A percentile compares a stretch with the other conserved stretches of the same genome.
phyloP scores from a whole-genome alignment of 1,140 invertebrate species.

The Drosophila biarmipes region DNA sequence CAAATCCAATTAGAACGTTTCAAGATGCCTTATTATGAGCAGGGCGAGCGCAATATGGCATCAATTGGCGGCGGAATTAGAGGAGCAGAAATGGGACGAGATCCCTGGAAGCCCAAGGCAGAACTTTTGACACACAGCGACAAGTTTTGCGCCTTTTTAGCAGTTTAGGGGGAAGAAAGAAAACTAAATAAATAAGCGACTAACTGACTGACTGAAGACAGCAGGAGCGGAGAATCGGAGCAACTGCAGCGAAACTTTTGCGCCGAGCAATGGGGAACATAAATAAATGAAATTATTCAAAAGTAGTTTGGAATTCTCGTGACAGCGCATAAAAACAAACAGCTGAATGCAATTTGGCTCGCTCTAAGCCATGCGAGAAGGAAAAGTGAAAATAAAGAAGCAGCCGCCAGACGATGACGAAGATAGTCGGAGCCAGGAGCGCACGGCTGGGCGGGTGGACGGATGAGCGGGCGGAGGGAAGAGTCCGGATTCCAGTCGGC shows the following conservation, averaged over 20 bases:
- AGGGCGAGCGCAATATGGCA: slow-evolving; percentile 9
- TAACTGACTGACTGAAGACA: slow-evolving; percentile 57
- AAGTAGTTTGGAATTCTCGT: slow-evolving; percentile 75
- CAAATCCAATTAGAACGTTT: slow-evolving; percentile 52
- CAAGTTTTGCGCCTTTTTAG: slow-evolving; percentile 55
- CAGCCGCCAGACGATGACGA: slow-evolving; percentile 39
- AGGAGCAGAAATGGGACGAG: background rate
- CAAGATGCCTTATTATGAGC: slow-evolving; percentile 10
- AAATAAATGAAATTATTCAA: slow-evolving; percentile 81
- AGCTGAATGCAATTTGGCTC: slow-evolving; percentile 76
- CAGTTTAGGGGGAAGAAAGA: slow-evolving; percentile 56
- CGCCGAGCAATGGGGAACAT: slow-evolving; percentile 58
- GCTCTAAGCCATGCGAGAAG: slow-evolving; percentile 58
- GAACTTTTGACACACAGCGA: slow-evolving; percentile 70
- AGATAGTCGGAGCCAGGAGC: slow-evolving; percentile 24
- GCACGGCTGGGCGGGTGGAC: background rate
- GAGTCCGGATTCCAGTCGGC: background rate
- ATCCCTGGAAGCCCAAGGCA: slow-evolving; percentile 9
- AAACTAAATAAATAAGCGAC: slow-evolving; percentile 78
- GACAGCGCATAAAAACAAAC: slow-evolving; percentile 77
- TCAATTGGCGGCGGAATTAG: slow-evolving; percentile 43
- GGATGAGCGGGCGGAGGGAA: background rate
- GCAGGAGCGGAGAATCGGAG: slow-evolving; percentile 20
- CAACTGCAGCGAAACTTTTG: slow-evolving; percentile 56
- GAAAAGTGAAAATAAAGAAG: slow-evolving; percentile 62